phyloP scores from a whole-genome alignment of 2,888 invertebrate genomes.

The Gymnosoma rotundatum region DNA sequence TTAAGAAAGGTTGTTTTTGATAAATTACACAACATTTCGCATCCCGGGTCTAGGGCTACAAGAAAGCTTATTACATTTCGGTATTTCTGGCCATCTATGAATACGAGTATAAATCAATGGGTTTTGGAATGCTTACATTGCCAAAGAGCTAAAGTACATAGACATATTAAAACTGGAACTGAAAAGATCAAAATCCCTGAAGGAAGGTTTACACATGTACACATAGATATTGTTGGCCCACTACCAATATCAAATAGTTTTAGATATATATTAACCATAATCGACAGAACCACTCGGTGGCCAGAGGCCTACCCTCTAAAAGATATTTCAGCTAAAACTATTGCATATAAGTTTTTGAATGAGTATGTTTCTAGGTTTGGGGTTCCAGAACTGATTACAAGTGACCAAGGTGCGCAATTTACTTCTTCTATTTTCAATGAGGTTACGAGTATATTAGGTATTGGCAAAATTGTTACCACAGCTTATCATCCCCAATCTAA shows the following conservation, averaged over 20 bases:
- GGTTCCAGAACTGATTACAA: too few species aligned
- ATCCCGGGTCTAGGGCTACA: too few species aligned
- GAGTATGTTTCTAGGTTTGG: not conserved
- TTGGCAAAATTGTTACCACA: not conserved
- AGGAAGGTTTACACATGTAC: not conserved
- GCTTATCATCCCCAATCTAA: not conserved
- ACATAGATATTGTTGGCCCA: not conserved
- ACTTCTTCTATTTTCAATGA: too few species aligned
- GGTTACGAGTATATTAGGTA: not conserved
- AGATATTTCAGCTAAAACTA: not conserved
- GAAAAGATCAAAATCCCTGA: not conserved
- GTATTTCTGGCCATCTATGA: not conserved
- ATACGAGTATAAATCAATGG: not conserved
- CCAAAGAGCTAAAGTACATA: not conserved
- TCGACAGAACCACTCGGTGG: not conserved
- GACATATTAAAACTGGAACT: not conserved
- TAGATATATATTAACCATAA: not conserved
- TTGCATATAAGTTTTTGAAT: not conserved
- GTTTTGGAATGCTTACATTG: not conserved
- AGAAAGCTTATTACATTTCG: too few species aligned
- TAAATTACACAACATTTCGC: too few species aligned
- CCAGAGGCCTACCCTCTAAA: not conserved
- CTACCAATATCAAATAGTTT: not conserved
- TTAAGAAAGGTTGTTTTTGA: not conserved
- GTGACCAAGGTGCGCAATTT: too few species aligned